phyloP scores from a whole-genome alignment of 2,113 vertebrate genomes.

The Rattus rattus region DNA sequence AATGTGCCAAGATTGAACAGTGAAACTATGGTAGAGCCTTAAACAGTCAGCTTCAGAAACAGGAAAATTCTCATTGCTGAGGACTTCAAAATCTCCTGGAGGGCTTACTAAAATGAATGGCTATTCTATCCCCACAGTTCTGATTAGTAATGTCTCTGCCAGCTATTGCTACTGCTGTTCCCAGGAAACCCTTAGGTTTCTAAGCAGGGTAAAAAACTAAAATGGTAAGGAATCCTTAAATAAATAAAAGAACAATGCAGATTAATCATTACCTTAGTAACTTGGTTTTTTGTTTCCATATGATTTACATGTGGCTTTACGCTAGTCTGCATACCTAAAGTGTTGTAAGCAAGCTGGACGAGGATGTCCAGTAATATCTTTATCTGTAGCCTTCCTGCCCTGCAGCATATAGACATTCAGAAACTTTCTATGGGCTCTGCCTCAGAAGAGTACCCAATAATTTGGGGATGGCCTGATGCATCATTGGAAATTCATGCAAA shows the following conservation, averaged over 20 bases:
- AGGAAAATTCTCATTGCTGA: background rate
- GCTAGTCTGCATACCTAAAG: background rate
- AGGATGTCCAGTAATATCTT: background rate
- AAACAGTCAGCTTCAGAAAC: conserved; percentile 13
- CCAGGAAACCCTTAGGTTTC: conserved; percentile 27
- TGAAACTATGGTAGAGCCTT: background rate
- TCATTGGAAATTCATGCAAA: background rate
- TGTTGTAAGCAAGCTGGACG: background rate
- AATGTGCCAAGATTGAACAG: background rate
- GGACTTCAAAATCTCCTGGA: background rate
- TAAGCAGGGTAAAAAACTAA: background rate
- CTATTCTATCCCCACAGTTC: background rate
- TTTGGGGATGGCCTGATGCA: background rate
- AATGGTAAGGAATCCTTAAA: conserved; percentile 11
- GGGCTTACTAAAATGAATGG: background rate
- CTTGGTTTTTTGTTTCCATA: background rate
- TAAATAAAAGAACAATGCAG: background rate
- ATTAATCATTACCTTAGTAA: background rate
- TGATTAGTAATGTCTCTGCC: background rate
- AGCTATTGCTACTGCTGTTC: background rate
- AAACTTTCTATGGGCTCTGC: background rate
- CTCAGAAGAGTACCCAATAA: background rate
- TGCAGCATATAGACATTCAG: background rate
- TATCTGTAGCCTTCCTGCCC: background rate
- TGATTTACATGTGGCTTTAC: background rate